Evolutionary conservation across 2,888 invertebrate genomes (phyloP), one percentile per base, ranked within the genome.

Genomic region (Crepidodera aurea): DNA sequence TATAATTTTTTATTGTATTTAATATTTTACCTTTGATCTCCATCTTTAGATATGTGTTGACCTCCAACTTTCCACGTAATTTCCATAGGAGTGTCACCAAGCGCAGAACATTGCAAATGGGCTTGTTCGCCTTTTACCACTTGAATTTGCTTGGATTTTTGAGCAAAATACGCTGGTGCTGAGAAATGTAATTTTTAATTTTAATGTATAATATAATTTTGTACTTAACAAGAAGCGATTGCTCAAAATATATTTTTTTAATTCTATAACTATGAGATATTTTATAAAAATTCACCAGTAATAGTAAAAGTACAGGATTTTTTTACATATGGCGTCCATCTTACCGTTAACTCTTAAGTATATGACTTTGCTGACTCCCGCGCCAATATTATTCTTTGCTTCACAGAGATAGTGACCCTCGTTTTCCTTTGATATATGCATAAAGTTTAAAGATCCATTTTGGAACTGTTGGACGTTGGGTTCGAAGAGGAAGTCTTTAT

Each of bases 381-480:
- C 90, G 0, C 94, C 95, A 67, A 96, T 93, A 70, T 91, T 92
- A 78, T 96, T 96, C 74, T 92, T 90, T n/a, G 94, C 94, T 77
- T 95, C 94, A 81, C 96, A 96, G 54, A 96, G 85, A 80, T 94
- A 96, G 80, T 93, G 92, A 0, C 95, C 94, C 81, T 94, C 94
- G 78, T 91, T 92, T 75, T 91, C 91, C 81, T 94, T 94, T 71
- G 89, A 90, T 51, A 94, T 90, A 77, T 90, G 88, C 73, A 89
- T 89, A 79, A 94, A 94, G 67, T 90, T 87, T 68, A 94, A 84
- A 8, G 94, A 92, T 19, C 94, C 94, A 78, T 94, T 94, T 70
- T 90, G 88, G 73, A 91, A 88, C 62, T 90, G 86, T 66, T 90
- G 87, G 22, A 91, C 89, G 76, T 88, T 90, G 53, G 90, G 90